Evolutionary conservation across 2,797 vertebrate genomes (phyloP), one percentile per base, ranked within the genome.

Genomic region (Todus mexicanus): DNA sequence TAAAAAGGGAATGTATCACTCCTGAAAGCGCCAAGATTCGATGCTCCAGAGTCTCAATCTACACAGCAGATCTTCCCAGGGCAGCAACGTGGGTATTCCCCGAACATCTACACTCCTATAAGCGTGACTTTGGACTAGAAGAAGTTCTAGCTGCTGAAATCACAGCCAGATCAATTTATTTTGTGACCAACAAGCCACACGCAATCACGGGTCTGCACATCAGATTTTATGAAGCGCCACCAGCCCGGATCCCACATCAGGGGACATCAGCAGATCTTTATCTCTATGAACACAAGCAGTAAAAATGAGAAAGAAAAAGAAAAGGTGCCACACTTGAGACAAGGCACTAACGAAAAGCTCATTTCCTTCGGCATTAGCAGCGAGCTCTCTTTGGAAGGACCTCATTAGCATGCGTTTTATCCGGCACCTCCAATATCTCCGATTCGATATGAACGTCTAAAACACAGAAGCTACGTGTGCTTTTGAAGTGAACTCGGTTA

Each of bases 311-410:
- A 15, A 15, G 9, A 7, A 11, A 31, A 71, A 47, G 35, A 38
- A 78, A 77, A 40, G 63, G 70, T 75, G 45, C 29, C 60, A 63
- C 20, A 61, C 42, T 69, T n/a, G 74, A 86, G 90, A 92, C 40
- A 87, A 68, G 80, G 37, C 64, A 11, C 82, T 86, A 81, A 96
- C 87, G 74, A 85, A 95, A 91, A 83, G 51, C 53, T 88, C 35
- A 5, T 45, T 90, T 87, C 71, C 80, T 91, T 60, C 64, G 38
- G 68, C 87, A 84, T n/a, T 59, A 51, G 77, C 72, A 75, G 43
- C 4, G 43, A 87, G 69, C 60, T 74, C 48, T 33, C 76, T 71
- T 82, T 43, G 21, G 65, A 53, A 91, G 71, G 63, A 53, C 21
- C 61, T 72, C 37, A 65, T 81, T 87, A 72, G 76, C 65, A 23